Evolutionary conservation across 2,888 invertebrate species (phyloP).

Genomic region (Perdita meconis): DNA sequence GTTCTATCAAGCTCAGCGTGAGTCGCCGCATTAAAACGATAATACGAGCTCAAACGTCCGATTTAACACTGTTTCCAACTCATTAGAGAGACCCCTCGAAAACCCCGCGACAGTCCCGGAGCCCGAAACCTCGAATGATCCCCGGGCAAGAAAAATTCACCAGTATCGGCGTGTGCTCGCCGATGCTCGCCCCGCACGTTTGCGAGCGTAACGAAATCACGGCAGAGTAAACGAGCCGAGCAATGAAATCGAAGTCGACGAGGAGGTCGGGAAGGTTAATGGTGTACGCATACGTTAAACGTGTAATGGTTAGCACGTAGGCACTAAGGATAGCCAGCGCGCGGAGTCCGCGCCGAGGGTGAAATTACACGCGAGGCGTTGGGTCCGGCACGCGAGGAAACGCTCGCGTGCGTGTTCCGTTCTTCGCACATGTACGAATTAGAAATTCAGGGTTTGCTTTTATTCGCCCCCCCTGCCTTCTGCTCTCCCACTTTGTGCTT

Average conservation of each 20-base stretch:
- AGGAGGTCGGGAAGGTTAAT: conserved; percentile 68
- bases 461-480: conserved; percentile 1
- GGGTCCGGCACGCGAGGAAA: conserved; percentile 58
- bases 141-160: too few relatives aligned
- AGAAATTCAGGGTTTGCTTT: conserved; percentile 49
- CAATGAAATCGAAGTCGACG: conserved; percentile 66
- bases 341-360: conserved; percentile 59
- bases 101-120: too few relatives aligned
- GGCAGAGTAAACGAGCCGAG: conserved; percentile 45
- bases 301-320: conserved; percentile 71
- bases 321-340: conserved; percentile 44
- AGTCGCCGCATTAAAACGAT: too few relatives aligned
- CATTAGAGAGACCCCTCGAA: too few relatives aligned
- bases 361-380: conserved; percentile 73
- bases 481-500: too few relatives aligned
- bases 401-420: conserved; percentile 55
- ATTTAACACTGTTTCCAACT: too few relatives aligned
- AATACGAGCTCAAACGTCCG: too few relatives aligned
- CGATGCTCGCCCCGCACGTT: background rate
- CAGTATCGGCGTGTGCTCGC: background rate
- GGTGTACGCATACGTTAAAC: conserved; percentile 76
- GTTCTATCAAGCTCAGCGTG: too few relatives aligned
- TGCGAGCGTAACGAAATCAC: conserved; percentile 36
- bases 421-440: conserved; percentile 42
- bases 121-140: too few relatives aligned